phyloP scores from a whole-genome alignment of 2,113 vertebrate species.

The Sphaerodactylus townsendi region DNA sequence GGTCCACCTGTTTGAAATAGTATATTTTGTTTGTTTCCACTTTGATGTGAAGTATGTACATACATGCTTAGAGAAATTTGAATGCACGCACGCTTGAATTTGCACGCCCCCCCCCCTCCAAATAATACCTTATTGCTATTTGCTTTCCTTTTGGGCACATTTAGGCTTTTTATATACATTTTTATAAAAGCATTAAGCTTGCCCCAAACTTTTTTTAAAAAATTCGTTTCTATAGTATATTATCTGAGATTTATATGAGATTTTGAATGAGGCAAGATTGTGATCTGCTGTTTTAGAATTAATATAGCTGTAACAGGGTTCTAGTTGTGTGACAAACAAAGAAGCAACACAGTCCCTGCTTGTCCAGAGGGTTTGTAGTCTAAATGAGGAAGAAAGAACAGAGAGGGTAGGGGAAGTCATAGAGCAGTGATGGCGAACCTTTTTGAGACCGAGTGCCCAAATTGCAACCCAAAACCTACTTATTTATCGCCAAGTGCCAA shows the following conservation, averaged over 20 bases:
- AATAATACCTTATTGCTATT: slow-evolving; percentile 32
- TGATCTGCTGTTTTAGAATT: background rate
- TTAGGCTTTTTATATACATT: background rate
- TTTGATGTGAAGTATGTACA: slow-evolving; percentile 18
- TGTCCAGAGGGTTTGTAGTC: background rate
- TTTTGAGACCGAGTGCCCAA: too few relatives aligned
- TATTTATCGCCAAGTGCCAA: too few relatives aligned
- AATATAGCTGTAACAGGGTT: background rate
- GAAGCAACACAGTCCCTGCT: background rate
- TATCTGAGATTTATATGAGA: background rate
- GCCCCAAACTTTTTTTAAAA: too few relatives aligned
- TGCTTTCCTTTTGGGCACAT: slow-evolving; percentile 27
- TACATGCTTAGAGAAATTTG: slow-evolving; percentile 29
- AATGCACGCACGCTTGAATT: slow-evolving; percentile 16
- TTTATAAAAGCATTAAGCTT: background rate
- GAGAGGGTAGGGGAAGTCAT: background rate
- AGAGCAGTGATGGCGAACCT: too few relatives aligned
- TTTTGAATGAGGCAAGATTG: background rate
- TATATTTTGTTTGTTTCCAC: slow-evolving; percentile 74
- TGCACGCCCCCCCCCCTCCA: background rate
- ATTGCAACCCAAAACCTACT: too few relatives aligned
- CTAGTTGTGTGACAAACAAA: background rate
- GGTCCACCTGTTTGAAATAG: slow-evolving; percentile 89
- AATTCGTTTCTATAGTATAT: background rate
- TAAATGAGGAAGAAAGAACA: background rate